phyloP scores from a whole-genome alignment of 2,888 invertebrate genomes.

The Pollenia labialis region DNA sequence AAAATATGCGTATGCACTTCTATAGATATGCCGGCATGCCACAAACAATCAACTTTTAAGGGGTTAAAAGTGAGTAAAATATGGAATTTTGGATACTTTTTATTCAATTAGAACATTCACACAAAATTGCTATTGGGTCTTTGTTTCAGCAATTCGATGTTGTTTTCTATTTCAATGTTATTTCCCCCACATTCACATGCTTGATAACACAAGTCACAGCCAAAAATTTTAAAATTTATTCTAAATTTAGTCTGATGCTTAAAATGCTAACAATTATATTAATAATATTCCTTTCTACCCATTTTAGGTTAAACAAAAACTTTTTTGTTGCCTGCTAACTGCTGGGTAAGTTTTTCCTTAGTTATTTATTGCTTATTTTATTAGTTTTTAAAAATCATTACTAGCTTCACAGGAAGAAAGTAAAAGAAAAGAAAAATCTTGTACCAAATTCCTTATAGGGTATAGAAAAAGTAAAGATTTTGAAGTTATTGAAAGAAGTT shows the following conservation, averaged over 20 bases:
- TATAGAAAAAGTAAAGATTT: no score
- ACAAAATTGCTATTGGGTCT: slow-evolving; percentile 47
- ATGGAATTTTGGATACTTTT: no score
- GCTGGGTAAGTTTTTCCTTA: not conserved
- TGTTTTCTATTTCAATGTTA: not conserved
- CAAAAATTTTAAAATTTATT: no score
- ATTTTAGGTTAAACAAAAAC: not conserved
- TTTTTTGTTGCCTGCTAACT: not conserved
- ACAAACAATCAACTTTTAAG: no score
- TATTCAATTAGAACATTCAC: not conserved
- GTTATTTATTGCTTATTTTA: not conserved
- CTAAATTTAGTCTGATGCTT: no score
- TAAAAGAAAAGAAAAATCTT: not conserved
- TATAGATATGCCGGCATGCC: no score
- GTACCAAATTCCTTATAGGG: no score
- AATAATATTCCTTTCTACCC: not conserved
- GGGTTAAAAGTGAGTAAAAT: no score
- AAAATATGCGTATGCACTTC: no score
- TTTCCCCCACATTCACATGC: not conserved
- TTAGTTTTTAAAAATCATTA: slow-evolving; percentile 30
- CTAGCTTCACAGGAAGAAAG: slow-evolving; percentile 35
- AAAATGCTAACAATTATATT: no score
- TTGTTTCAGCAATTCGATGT: slow-evolving; percentile 50
- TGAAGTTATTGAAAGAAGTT: no score
- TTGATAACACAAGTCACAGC: no score